phyloP scores from a whole-genome alignment of 1,140 invertebrate species.

The Zaprionus inermis region DNA sequence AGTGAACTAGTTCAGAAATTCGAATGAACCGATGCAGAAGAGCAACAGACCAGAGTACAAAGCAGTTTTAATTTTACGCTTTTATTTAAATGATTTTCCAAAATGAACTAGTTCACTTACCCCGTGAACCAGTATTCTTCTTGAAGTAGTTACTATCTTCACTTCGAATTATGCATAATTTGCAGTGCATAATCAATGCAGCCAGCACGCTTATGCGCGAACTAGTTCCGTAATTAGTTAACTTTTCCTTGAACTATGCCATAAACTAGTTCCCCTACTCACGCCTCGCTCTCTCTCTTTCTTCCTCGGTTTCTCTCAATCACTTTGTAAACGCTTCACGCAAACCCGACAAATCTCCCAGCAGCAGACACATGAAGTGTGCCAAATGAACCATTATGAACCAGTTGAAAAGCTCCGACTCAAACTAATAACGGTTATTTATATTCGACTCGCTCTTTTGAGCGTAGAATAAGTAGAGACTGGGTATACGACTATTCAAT shows the following conservation, averaged over 20 bases:
- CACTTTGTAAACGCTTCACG: slow-evolving; percentile 17
- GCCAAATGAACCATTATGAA: slow-evolving; percentile 41
- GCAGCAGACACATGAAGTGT: slow-evolving; percentile 6
- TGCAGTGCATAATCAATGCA: not conserved
- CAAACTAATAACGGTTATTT: slow-evolving; percentile 50
- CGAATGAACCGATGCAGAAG: too few relatives aligned
- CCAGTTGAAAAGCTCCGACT: slow-evolving; percentile 29
- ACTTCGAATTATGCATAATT: not conserved
- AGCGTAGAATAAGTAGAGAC: slow-evolving; percentile 17
- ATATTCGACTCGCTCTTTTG: slow-evolving; percentile 45
- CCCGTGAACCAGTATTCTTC: not conserved
- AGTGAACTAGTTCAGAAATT: not conserved
- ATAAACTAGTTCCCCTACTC: not conserved
- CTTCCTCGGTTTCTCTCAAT: not conserved
- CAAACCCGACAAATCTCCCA: not conserved
- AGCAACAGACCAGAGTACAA: too few relatives aligned
- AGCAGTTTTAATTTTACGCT: too few relatives aligned
- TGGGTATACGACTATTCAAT: slow-evolving; percentile 45
- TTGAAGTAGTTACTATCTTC: not conserved
- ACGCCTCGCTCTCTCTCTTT: too few relatives aligned
- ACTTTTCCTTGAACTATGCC: not conserved
- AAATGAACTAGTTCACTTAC: not conserved
- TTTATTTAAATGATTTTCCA: not conserved
- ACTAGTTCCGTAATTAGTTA: slow-evolving; percentile 1
- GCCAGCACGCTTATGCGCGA: not conserved